Evolutionary conservation across 2,797 vertebrate species (phyloP), one percentile per base, ranked within the genome.

Genomic region (Phrynocephalus guinanensis): DNA sequence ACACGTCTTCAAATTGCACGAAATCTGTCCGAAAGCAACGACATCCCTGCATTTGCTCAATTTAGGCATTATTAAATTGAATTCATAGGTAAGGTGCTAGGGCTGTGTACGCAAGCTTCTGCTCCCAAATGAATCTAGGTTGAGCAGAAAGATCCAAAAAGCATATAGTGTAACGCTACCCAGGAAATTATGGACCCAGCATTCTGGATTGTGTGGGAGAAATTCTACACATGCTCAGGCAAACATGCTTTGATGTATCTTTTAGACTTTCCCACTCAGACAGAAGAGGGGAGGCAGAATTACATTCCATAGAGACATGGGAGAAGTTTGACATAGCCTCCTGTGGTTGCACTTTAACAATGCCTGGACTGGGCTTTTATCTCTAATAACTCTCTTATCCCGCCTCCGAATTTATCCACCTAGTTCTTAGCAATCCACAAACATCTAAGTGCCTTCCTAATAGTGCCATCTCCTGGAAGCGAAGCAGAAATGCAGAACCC

Each of bases 401-500:
- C 38, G n/a, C 50, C 20, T 11, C 48, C 66, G 20, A 63, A 48
- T 60, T 70, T 80, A 56, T 78, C 11, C 18, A 26, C 28, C 2
- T 50, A 72, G 44, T 86, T 90, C 5, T 83, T n/a, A 26, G 0
- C 82, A 79, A 76, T 63, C 50, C 52, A 38, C 75, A 82, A 83
- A 13, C n/a, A 0, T 2, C 70, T 26, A 68, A 0, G 52, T 72
- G 52, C 10, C 84, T 89, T 38, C 70, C 2, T 8, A 84, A 91
- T n/a, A 93, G 88, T 83, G 93, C 92, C 86, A 87, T 28, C 90
- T 89, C 52, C 93, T 94, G 89, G 85, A 89, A 91, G 82, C 30
- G 81, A 85, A 76, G 44, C 13, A 70, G 63, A 44, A 77, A 20
- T 28, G 6, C 0, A 26, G 22, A 50, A 33, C 50, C 52, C 28